A percentile compares a stretch with the other conserved stretches of the same genome.
phyloP scores from a whole-genome alignment of 2,888 invertebrate species.

The Drosophila nr. perissopoda region DNA sequence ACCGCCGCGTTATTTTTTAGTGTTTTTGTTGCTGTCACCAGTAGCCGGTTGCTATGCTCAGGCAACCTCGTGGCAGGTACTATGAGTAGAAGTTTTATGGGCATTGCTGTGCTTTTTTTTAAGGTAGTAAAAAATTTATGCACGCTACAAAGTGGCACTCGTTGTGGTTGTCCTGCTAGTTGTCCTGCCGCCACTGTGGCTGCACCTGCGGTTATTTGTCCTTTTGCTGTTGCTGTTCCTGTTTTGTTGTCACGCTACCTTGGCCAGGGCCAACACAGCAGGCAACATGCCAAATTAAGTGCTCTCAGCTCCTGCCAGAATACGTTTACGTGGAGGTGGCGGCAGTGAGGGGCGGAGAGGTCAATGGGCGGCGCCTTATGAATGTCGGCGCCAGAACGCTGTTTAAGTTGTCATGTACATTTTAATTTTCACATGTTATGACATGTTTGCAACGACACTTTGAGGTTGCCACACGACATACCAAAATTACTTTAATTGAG shows the following conservation, averaged over 20 bases:
- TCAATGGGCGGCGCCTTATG: constrained; percentile 23
- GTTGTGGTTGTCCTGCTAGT: constrained; percentile 56
- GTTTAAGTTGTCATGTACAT: constrained; percentile 78
- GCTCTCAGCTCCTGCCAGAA: constrained; percentile 47
- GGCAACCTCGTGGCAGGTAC: constrained; percentile 38
- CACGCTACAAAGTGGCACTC: constrained; percentile 60
- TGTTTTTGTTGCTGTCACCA: constrained; percentile 16
- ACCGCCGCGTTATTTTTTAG: constrained; percentile 39
- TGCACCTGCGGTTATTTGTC: constrained; percentile 60
- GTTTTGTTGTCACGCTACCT: constrained; percentile 54
- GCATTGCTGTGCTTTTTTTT: constrained; percentile 49
- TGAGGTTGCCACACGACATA: constrained; percentile 38
- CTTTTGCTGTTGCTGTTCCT: constrained; percentile 19
- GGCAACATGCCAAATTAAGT: constrained; percentile 78
- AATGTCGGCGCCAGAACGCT: constrained; percentile 45
- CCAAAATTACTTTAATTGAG: constrained; percentile 7
- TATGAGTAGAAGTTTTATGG: constrained; percentile 66
- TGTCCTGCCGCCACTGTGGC: constrained; percentile 66
- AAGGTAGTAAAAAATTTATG: constrained; percentile 68
- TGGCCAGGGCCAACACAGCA: constrained; percentile 41
- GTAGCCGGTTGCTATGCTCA: constrained; percentile 36
- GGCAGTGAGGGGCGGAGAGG: background rate
- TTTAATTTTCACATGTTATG: constrained; percentile 77
- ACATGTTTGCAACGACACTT: constrained; percentile 65
- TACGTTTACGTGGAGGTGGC: background rate